Evolutionary conservation across 2,113 vertebrate species (phyloP).

Genomic region (Rhineura floridana): DNA sequence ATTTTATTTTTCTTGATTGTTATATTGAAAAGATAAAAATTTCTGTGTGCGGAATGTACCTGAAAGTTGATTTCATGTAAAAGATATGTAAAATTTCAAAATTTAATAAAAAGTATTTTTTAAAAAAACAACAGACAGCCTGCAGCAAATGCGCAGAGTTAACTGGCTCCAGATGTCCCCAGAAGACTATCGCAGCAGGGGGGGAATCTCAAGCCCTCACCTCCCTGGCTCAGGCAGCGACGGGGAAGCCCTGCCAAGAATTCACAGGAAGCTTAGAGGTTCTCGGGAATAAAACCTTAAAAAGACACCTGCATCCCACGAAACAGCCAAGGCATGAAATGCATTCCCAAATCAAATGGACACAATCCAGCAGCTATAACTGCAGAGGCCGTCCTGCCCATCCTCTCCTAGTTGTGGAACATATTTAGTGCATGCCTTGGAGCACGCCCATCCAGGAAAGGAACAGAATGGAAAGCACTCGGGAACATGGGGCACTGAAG

Average conservation of each 20-base stretch:
- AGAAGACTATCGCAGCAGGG: neutral
- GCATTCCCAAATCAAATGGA: neutral
- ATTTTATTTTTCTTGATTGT: too few species aligned
- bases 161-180: conserved; percentile 44
- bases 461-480: neutral
- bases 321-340: neutral
- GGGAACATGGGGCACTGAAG: too few species aligned
- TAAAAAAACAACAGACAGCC: too few species aligned
- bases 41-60: too few species aligned
- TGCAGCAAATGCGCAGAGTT: too few species aligned
- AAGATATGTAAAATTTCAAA: too few species aligned
- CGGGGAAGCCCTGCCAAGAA: neutral
- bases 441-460: neutral
- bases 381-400: neutral
- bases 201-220: conserved; percentile 27
- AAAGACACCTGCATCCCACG: neutral
- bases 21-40: too few species aligned
- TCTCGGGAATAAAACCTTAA: fast-evolving
- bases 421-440: too few species aligned
- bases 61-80: too few species aligned
- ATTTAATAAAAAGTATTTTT: too few species aligned
- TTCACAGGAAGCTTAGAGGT: neutral
- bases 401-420: neutral
- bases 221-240: neutral
- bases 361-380: neutral